These are phyloP conservation scores for Glossophaga mutica DNA, from an alignment of 2,797 vertebrate genomes.

Conservation along the genomic window DNA sequence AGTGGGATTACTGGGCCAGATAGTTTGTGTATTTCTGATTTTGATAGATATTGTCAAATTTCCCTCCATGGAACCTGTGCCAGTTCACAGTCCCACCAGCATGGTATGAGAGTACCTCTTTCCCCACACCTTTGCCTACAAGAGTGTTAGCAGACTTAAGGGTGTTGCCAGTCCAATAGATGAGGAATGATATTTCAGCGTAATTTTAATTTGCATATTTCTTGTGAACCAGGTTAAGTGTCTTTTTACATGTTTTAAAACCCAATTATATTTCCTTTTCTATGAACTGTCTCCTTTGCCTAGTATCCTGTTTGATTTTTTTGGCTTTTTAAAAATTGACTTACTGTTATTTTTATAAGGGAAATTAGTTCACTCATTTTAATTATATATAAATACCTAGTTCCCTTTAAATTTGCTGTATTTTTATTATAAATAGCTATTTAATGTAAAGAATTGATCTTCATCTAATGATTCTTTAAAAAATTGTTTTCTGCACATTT, in stretches of 20 bases:
- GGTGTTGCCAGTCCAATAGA: neutral
- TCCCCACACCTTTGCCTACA: neutral
- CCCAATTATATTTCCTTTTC: neutral
- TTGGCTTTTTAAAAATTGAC: neutral
- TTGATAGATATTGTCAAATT: neutral
- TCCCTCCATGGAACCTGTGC: neutral
- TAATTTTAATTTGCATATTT: conserved; percentile 18
- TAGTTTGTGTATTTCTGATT: neutral
- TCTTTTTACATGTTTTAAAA: conserved; percentile 21
- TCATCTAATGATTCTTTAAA: neutral
- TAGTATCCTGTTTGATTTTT: neutral
- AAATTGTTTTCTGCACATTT: conserved; percentile 9
- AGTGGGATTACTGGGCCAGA: neutral
- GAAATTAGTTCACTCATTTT: neutral
- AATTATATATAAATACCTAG: neutral
- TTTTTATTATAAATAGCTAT: neutral
- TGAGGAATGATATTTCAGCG: conserved; percentile 1
- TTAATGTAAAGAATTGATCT: neutral
- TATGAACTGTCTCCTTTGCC: neutral
- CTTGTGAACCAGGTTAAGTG: neutral
- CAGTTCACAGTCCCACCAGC: neutral
- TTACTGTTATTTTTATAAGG: conserved; percentile 21
- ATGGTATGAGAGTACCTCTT: neutral
- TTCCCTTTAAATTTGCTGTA: neutral
- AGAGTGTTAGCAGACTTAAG: neutral